phyloP scores from a whole-genome alignment of 2,888 invertebrate species.

The Blastobasis lacticolella region DNA sequence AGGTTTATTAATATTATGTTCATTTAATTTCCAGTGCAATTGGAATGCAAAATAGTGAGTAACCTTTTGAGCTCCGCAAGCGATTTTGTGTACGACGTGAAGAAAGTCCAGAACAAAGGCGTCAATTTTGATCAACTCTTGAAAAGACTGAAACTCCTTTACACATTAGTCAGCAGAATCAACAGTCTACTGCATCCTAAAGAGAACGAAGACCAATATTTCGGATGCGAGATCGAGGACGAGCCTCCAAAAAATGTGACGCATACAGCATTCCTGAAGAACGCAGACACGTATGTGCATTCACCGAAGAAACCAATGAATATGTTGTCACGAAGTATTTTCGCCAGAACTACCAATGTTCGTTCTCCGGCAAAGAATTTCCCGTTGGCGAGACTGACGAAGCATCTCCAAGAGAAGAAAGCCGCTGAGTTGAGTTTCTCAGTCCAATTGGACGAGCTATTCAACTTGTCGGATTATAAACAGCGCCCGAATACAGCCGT shows the following conservation, averaged over 20 bases:
- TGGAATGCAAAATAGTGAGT: conserved; percentile 59
- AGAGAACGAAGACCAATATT: conserved; percentile 46
- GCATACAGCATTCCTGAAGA: conserved; percentile 35
- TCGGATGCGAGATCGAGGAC: conserved; percentile 31
- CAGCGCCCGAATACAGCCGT: conserved; percentile 9
- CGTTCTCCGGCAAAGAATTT: conserved; percentile 41
- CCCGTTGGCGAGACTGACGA: conserved; percentile 42
- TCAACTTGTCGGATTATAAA: conserved; percentile 28
- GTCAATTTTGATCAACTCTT: conserved; percentile 39
- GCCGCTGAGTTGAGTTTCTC: conserved; percentile 53
- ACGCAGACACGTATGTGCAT: conserved; percentile 37
- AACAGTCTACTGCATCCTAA: conserved; percentile 43
- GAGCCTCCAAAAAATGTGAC: conserved; percentile 38
- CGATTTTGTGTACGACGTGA: conserved; percentile 36
- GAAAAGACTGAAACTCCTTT: conserved; percentile 54
- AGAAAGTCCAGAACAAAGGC: conserved; percentile 25
- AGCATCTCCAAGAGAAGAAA: conserved; percentile 39
- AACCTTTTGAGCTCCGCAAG: conserved; percentile 34
- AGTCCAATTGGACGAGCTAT: conserved; percentile 46
- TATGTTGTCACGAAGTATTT: conserved; percentile 41
- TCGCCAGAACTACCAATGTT: conserved; percentile 41
- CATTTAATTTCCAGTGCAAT: conserved; percentile 37
- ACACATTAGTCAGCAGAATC: conserved; percentile 50
- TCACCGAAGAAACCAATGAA: conserved; percentile 32
- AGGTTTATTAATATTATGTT: neutral